phyloP scores from a whole-genome alignment of 2,113 vertebrate genomes.

The Monopterus albus region DNA sequence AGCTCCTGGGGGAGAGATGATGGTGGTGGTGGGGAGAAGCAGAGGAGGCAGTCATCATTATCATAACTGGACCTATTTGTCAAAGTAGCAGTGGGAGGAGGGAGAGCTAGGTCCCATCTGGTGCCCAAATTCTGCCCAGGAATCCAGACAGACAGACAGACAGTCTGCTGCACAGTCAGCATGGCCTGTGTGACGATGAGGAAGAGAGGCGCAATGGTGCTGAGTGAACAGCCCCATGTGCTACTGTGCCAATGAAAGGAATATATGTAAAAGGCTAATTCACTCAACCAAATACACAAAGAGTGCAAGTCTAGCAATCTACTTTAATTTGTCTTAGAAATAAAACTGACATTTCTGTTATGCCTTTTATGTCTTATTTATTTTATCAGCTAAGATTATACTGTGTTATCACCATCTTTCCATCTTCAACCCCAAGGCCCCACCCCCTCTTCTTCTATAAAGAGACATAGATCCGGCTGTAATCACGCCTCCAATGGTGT shows the following conservation, averaged over 20 bases:
- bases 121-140: conserved; percentile 74
- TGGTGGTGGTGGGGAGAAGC: conserved; percentile 25
- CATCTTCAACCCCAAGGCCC: conserved; percentile 63
- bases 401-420: conserved; percentile 49
- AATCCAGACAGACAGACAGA: conserved; percentile 50
- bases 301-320: not conserved
- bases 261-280: not conserved
- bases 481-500: conserved; percentile 82
- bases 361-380: not conserved
- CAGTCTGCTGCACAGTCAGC: conserved; percentile 47
- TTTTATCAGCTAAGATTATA: conserved; percentile 14
- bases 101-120: conserved; percentile 70
- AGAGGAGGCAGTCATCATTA: conserved; percentile 59
- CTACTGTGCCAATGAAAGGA: conserved; percentile 18
- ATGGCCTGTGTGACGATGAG: conserved; percentile 22
- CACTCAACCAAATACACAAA: not conserved
- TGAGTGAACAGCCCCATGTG: conserved; percentile 23
- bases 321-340: not conserved
- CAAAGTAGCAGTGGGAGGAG: conserved; percentile 49
- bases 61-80: conserved; percentile 71
- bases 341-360: conserved; percentile 27
- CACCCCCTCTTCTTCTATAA: conserved; percentile 52
- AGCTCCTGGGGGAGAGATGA: conserved; percentile 49
- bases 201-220: conserved; percentile 27
- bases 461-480: conserved; percentile 77